Evolutionary conservation across 2,113 vertebrate species (phyloP).

Genomic region (Heterotis niloticus): DNA sequence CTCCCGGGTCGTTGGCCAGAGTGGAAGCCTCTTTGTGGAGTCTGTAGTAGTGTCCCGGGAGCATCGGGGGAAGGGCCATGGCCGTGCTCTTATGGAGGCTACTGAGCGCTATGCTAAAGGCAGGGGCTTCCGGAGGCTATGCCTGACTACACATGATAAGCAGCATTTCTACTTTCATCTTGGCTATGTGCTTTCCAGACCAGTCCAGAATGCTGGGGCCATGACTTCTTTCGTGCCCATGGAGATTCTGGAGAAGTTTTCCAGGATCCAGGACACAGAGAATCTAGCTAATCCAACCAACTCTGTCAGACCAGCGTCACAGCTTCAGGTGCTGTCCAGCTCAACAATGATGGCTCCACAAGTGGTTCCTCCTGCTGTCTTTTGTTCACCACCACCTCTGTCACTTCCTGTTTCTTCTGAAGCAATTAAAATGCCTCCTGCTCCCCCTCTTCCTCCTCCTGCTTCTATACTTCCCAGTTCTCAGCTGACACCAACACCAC

Average conservation of each 20-base stretch:
- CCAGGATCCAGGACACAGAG: conserved; percentile 35
- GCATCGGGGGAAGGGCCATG: conserved; percentile 79
- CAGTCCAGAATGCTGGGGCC: conserved; percentile 78
- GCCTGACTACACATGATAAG: conserved; percentile 88
- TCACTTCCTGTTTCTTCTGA: conserved; percentile 13
- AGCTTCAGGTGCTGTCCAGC: not conserved
- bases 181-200: conserved; percentile 73
- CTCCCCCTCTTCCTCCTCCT: conserved; percentile 14
- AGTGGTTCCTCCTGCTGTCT: not conserved
- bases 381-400: not conserved
- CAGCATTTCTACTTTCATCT: conserved; percentile 86
- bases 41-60: conserved; percentile 79
- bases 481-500: not conserved
- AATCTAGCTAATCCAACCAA: not conserved
- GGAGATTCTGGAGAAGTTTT: conserved; percentile 67
- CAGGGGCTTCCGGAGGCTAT: conserved; percentile 70
- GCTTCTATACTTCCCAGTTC: not conserved
- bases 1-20: conserved; percentile 68
- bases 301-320: conserved; percentile 37
- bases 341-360: not conserved
- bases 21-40: conserved; percentile 79
- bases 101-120: conserved; percentile 71
- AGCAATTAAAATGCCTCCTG: conserved; percentile 22
- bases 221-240: conserved; percentile 65
- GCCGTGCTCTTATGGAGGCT: conserved; percentile 81